phyloP scores from a whole-genome alignment of 2,888 invertebrate species.

The Malachius bipustulatus region DNA sequence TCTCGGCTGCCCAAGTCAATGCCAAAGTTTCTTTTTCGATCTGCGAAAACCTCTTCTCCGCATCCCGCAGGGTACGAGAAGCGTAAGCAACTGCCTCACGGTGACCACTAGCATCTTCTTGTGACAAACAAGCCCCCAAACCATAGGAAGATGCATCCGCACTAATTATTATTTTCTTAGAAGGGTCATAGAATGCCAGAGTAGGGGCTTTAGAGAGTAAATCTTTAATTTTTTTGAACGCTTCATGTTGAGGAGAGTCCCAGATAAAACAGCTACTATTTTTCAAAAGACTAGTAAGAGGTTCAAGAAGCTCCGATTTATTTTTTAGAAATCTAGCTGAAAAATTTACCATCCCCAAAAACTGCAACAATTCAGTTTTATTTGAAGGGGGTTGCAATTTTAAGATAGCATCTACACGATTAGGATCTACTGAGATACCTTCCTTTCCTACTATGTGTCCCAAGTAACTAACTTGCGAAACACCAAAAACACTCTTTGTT shows the following conservation, averaged over 20 bases:
- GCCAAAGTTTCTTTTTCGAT: conserved; percentile 30
- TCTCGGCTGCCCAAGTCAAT: conserved; percentile 24
- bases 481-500: conserved; percentile 7
- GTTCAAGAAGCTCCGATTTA: not conserved
- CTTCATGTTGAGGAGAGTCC: conserved; percentile 6
- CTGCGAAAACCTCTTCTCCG: conserved; percentile 25
- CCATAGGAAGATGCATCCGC: conserved; percentile 20
- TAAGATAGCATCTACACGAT: conserved; percentile 14
- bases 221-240: conserved; percentile 5
- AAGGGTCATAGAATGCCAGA: conserved; percentile 24
- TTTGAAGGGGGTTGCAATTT: conserved; percentile 14
- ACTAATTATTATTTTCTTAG: conserved; percentile 9
- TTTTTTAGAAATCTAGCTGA: conserved; percentile 9
- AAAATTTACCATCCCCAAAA: conserved; percentile 14
- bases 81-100: conserved; percentile 23
- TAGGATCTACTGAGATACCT: conserved; percentile 11
- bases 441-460: conserved; percentile 3
- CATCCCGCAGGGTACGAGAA: conserved; percentile 21
- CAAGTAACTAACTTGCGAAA: not conserved
- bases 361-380: conserved; percentile 13
- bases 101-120: conserved; percentile 6
- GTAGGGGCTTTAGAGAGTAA: conserved; percentile 20
- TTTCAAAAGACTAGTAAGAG: conserved; percentile 2
- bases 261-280: not conserved
- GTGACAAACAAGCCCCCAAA: conserved; percentile 14